A percentile compares a stretch with the other conserved stretches of the same genome.
Conservation (phyloP, 2,888 invertebrate genomes). For the Andrena bicolor region DNA sequence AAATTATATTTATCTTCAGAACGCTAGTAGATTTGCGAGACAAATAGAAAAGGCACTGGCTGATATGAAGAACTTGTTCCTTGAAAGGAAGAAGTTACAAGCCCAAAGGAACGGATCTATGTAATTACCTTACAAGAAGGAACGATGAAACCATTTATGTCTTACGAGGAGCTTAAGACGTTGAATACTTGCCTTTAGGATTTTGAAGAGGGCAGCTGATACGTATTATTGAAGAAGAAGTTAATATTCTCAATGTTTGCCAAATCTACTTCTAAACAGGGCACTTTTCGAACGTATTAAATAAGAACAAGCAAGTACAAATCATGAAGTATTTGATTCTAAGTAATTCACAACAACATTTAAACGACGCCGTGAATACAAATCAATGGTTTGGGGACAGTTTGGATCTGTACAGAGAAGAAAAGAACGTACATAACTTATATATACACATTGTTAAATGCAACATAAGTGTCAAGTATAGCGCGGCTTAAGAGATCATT, state of each 20-base stretch:
- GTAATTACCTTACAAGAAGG: slow-evolving; percentile 42
- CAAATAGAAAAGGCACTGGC: slow-evolving; percentile 90
- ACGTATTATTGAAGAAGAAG: neutral
- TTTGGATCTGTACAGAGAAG: slow-evolving; percentile 10
- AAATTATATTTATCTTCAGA: slow-evolving; percentile 85
- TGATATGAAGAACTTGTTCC: slow-evolving; percentile 90
- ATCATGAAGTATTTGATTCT: neutral
- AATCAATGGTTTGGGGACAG: slow-evolving; percentile 15
- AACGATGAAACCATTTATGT: neutral
- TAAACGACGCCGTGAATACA: slow-evolving; percentile 19
- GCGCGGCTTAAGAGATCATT: neutral
- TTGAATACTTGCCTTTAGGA: neutral
- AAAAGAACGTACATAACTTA: slow-evolving; percentile 10
- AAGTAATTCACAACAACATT: neutral
- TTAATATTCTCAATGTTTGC: neutral
- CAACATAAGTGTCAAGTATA: slow-evolving; percentile 3
- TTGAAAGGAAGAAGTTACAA: slow-evolving; percentile 86
- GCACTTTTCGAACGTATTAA: slow-evolving; percentile 3
- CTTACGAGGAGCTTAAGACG: slow-evolving; percentile 15
- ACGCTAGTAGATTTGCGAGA: slow-evolving; percentile 92
- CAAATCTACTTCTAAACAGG: neutral
- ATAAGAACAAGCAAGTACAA: slow-evolving; percentile 4
- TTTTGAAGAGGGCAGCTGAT: neutral
- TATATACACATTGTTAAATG: slow-evolving; percentile 15
- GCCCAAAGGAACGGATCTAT: slow-evolving; percentile 80